Evolutionary conservation across 2,888 invertebrate genomes (phyloP).

Genomic region (Melinaea marsaeus): DNA sequence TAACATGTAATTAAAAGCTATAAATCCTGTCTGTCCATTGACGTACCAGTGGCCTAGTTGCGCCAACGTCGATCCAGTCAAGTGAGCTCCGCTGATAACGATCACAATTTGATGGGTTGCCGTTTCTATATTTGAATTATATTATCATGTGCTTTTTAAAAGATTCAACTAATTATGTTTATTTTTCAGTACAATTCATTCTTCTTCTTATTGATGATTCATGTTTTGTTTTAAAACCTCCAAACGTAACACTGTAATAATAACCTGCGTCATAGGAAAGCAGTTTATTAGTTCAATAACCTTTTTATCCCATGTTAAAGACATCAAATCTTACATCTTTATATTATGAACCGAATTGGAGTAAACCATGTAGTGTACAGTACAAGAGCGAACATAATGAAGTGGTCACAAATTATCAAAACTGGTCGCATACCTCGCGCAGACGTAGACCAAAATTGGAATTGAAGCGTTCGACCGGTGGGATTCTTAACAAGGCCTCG

Average conservation of each 20-base stretch:
- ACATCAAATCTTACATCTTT: not conserved
- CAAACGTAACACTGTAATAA: too few relatives aligned
- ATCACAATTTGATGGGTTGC: slow-evolving; percentile 22
- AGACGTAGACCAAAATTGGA: slow-evolving; percentile 50
- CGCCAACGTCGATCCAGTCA: not conserved
- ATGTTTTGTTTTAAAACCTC: too few relatives aligned
- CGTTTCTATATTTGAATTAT: slow-evolving; percentile 24
- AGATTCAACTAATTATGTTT: too few relatives aligned
- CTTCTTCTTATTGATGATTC: too few relatives aligned
- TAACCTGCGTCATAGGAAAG: too few relatives aligned
- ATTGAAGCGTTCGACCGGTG: slow-evolving; percentile 47
- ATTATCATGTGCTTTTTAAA: not conserved
- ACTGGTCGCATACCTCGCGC: slow-evolving; percentile 47
- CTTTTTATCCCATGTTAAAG: too few relatives aligned
- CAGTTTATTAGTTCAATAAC: too few relatives aligned
- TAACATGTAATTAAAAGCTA: not conserved
- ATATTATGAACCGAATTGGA: slow-evolving; percentile 8
- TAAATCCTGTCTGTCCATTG: slow-evolving; percentile 1
- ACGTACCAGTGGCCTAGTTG: slow-evolving; percentile 5
- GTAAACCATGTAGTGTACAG: slow-evolving; percentile 11
- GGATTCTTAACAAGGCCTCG: slow-evolving; percentile 70
- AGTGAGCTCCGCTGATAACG: not conserved
- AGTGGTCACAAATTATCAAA: slow-evolving; percentile 34
- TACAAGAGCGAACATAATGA: slow-evolving; percentile 22
- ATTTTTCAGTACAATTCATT: too few relatives aligned